Evolutionary conservation across 2,797 vertebrate genomes (phyloP).

Genomic region (Channallabes apus): DNA sequence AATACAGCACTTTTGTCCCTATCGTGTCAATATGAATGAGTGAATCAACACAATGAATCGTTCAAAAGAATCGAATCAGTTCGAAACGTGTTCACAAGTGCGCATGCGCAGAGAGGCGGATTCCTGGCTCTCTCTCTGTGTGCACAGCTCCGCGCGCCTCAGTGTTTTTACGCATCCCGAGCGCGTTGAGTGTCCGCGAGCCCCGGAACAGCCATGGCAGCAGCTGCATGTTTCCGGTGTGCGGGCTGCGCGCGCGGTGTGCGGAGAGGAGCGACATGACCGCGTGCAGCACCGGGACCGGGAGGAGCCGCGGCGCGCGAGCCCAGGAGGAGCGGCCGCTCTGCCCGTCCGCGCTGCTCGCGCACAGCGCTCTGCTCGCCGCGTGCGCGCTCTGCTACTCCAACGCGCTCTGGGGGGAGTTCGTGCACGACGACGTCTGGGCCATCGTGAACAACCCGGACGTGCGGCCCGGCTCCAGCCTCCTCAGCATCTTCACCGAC

Average conservation of each 20-base stretch:
- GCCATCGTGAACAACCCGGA: slow-evolving; percentile 94
- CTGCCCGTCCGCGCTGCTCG: slow-evolving; percentile 57
- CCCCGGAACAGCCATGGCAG: slow-evolving; percentile 3
- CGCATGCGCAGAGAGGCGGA: slow-evolving; percentile 70
- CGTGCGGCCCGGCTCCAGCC: slow-evolving; percentile 78
- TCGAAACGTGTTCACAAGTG: slow-evolving; percentile 13
- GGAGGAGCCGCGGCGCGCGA: slow-evolving; percentile 62
- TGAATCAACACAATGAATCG: background rate
- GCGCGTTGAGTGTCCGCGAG: background rate
- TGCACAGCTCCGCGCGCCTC: slow-evolving; percentile 17
- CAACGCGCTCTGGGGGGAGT: slow-evolving; percentile 87
- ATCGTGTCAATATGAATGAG: background rate
- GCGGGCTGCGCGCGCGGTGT: slow-evolving; percentile 54
- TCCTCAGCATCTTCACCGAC: slow-evolving; percentile 80
- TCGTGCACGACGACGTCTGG: slow-evolving; percentile 97
- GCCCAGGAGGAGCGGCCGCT: slow-evolving; percentile 44
- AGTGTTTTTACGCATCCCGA: background rate
- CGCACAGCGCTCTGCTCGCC: slow-evolving; percentile 69
- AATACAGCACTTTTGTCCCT: too few relatives aligned
- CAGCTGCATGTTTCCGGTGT: slow-evolving; percentile 25
- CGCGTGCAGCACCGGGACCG: slow-evolving; percentile 57
- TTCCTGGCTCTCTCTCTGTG: slow-evolving; percentile 10
- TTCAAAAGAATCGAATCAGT: background rate
- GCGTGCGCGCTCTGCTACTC: slow-evolving; percentile 84
- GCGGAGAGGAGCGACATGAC: slow-evolving; percentile 72